These are phyloP conservation scores for Hyperopisus bebe DNA, from an alignment of 2,113 vertebrate genomes.

Conservation along the genomic window DNA sequence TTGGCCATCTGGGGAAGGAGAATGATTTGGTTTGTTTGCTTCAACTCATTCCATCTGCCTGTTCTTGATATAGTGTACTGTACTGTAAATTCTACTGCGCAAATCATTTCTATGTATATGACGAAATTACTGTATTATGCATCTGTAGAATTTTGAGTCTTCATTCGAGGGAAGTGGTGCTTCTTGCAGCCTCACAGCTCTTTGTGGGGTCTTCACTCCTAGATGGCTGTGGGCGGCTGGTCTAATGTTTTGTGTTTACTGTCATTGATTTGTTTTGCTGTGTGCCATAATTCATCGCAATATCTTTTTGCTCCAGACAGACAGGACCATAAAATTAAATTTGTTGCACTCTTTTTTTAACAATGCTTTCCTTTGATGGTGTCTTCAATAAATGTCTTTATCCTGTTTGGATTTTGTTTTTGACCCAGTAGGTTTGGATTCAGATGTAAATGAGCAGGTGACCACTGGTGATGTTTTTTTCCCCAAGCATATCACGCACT, in stretches of 20 bases:
- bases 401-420: not conserved
- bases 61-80: not conserved
- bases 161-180: not conserved
- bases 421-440: not conserved
- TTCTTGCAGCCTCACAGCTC: not conserved
- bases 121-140: not conserved
- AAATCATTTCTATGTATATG: not conserved
- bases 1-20: not conserved
- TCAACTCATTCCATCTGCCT: not conserved
- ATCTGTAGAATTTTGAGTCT: not conserved
- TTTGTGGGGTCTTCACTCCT: not conserved
- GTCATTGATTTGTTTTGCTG: conserved; percentile 2
- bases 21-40: not conserved
- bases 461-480: not conserved
- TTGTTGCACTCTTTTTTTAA: conserved; percentile 28
- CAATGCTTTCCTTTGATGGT: conserved; percentile 40
- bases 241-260: not conserved
- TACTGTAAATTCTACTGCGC: not conserved
- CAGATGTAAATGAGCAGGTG: not conserved
- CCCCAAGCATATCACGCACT: not conserved
- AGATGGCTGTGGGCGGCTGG: not conserved
- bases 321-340: conserved; percentile 24
- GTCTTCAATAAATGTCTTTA: conserved; percentile 30
- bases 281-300: conserved; percentile 22
- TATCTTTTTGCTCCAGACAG: conserved; percentile 11